Conservation (phyloP, 2,797 vertebrate genomes). For the Lycodopsis pacificus region DNA sequence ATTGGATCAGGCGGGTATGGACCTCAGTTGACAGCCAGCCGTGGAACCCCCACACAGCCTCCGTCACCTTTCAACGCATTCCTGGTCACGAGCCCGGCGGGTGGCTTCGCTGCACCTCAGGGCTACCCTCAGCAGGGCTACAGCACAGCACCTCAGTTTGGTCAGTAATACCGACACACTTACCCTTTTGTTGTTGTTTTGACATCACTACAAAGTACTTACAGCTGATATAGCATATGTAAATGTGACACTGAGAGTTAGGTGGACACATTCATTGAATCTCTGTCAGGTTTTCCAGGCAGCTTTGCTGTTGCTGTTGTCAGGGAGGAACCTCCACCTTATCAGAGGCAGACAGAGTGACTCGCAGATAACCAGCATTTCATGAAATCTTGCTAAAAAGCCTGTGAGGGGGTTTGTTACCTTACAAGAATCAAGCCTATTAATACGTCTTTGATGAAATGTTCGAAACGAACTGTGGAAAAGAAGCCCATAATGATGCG, state of each 20-base stretch:
- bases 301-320: conserved; percentile 35
- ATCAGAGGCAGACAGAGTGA: conserved; percentile 58
- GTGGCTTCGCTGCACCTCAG: conserved; percentile 94
- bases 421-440: background rate
- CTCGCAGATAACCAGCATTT: conserved; percentile 37
- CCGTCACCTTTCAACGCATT: conserved; percentile 96
- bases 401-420: background rate
- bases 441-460: background rate
- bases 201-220: background rate
- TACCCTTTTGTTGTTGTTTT: background rate
- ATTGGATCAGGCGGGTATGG: conserved; percentile 91
- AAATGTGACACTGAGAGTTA: background rate
- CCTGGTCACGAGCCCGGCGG: conserved; percentile 94
- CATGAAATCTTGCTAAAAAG: conserved; percentile 15
- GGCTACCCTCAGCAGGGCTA: conserved; percentile 96
- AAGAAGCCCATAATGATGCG: background rate
- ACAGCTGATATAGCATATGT: background rate
- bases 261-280: background rate
- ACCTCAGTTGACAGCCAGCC: conserved; percentile 89
- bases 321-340: conserved; percentile 65
- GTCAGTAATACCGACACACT: conserved; percentile 83
- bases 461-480: background rate
- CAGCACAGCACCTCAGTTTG: conserved; percentile 95
- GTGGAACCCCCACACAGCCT: conserved; percentile 93
- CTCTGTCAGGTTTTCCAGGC: conserved; percentile 31